Evolutionary conservation across 2,888 invertebrate species (phyloP), one percentile per base, ranked within the genome.

Genomic region (Aelia acuminata): DNA sequence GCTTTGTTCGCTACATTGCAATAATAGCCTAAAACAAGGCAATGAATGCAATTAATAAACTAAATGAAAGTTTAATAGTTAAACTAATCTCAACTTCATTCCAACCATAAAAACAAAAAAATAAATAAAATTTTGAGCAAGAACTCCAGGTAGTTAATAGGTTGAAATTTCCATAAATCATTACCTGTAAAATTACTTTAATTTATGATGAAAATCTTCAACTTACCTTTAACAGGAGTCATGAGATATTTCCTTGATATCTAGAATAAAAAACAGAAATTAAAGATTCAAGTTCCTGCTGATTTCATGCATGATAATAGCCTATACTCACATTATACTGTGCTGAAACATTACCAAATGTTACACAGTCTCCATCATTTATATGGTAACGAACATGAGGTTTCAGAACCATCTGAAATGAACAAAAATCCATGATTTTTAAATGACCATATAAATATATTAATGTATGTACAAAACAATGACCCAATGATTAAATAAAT

Each of bases 361-460:
- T 89, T 18, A 92, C 57, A 1, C 87, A 31, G 87, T 91, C 91
- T 20, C 91, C 92, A 90, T 92, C 91, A 75, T 90, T 91, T 4
- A 93, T 89, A 70, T 91, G 91, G 87, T 92, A 92, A 13, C 90
- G 91, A 57, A 91, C 91, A 22, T 91, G 89, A 0, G 92, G 91
- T 35, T 91, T 91, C 13, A 92, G 89, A 43, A 90, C 53, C 43
- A 90, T 89, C 92, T 92, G 89, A 18, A 91, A 91, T 48, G 49
- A 49, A 48, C n/a, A n/a, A n/a, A n/a, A n/a, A n/a, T n/a, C n/a
- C n/a, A n/a, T n/a, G n/a, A n/a, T n/a, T n/a, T n/a, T n/a, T n/a
- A n/a, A n/a, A n/a, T n/a, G n/a, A n/a, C n/a, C n/a, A n/a, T n/a
- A n/a, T n/a, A n/a, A n/a, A n/a, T n/a, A n/a, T n/a, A n/a, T n/a